Base-by-base conservation (phyloP, 2,113 vertebrate species). In the Ornithorhynchus anatinus region DNA sequence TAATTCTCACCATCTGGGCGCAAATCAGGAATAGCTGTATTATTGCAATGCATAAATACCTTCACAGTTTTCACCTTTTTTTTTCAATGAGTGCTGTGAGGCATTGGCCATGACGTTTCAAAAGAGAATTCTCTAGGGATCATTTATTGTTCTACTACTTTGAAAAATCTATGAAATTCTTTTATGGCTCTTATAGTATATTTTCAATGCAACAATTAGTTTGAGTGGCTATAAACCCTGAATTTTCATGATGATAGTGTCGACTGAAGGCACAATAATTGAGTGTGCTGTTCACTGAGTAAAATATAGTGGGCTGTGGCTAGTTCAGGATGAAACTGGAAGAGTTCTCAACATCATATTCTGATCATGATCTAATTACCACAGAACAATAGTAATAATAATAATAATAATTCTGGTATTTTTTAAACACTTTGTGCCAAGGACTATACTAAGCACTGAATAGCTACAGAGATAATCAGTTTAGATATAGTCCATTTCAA, bases 131-230 rank as follows among this genome's bases (percentile, higher is more conserved):
- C 72, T 61, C 3, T 4, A 54, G 77, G 73, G 75, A 84, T 77
- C 83, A 75, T 87, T 87, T 85, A 85, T 85, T 85, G 85, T 72
- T 81, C 72, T 57, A 79, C 47, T 48, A 84, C 83, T 85, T 84
- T 75, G 78, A 84, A 84, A 87, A 79, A 87, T 81, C 72, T 79
- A 72, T 81, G 83, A 81, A 77, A 87, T 77, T 84, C 40, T 53
- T 84, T 87, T 81, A 84, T 70, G 47, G 27, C 40, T 84, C 72
- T 72, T 84, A 79, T 75, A 87, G 77, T 80, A 81, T 85, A 77
- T 83, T 74, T 85, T 79, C 82, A 87, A 75, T 64, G 69, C 69
- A 87, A 77, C 72, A 81, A 87, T 85, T 87, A 87, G 72, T 81
- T 80, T 85, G 78, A 84, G 78, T 81, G 80, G 72, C 72, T 84